These are phyloP conservation scores for Abramis brama DNA, from an alignment of 2,113 vertebrate species.

Conservation along the genomic window DNA sequence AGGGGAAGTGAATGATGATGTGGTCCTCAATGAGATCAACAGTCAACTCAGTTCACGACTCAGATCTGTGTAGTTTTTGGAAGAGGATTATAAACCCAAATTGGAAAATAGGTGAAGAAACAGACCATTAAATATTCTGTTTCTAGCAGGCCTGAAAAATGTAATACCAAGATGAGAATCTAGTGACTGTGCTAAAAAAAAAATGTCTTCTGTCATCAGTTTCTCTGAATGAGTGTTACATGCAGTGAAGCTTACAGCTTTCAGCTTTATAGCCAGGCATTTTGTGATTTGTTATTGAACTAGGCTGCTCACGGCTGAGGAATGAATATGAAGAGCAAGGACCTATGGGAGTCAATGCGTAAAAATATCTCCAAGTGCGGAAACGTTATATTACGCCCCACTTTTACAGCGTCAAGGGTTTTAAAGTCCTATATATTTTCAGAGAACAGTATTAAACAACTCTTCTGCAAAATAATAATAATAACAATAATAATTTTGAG, in stretches of 20 bases:
- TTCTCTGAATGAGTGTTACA: background rate
- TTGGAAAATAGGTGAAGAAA: slow-evolving; percentile 6
- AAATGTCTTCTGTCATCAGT: background rate
- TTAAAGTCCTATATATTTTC: background rate
- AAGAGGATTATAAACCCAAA: background rate
- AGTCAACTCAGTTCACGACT: slow-evolving; percentile 18
- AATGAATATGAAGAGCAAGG: background rate
- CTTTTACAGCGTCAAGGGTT: background rate
- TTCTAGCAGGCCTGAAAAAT: too few species aligned
- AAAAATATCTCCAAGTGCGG: background rate
- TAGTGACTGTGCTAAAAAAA: background rate
- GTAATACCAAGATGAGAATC: too few species aligned
- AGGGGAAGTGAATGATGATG: slow-evolving; percentile 14
- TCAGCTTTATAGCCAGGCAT: background rate
- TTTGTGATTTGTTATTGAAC: background rate
- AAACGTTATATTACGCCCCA: background rate
- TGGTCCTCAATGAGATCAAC: slow-evolving; percentile 40
- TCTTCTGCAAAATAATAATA: background rate
- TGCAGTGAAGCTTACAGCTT: background rate
- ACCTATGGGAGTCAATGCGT: background rate
- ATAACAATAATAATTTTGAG: background rate
- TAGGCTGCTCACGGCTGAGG: background rate
- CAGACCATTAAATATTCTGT: background rate
- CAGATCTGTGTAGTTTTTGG: slow-evolving; percentile 17
- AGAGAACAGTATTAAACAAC: slow-evolving; percentile 43